Percentiles rank a stretch among this genome's conserved stretches.
These are phyloP conservation scores for Microplitis deprimator DNA, from an alignment of 2,888 invertebrate genomes.

Conservation along the genomic window DNA sequence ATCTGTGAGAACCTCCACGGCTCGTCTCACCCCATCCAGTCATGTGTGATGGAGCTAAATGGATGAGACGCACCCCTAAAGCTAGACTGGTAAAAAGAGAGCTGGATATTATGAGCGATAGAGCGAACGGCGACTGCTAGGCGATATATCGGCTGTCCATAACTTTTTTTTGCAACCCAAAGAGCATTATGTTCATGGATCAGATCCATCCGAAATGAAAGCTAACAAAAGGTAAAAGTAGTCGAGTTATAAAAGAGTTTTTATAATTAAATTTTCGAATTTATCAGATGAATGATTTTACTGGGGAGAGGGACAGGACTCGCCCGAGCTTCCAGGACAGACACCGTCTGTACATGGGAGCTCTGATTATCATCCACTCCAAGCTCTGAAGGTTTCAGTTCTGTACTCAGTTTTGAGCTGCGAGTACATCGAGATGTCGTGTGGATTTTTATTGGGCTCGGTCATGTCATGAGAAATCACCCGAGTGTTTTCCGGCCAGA, in stretches of 20 bases:
- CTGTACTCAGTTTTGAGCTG: too few relatives aligned
- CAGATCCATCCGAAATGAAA: conserved; percentile 45
- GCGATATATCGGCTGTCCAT: conserved; percentile 66
- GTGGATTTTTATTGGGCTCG: too few relatives aligned
- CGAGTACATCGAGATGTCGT: too few relatives aligned
- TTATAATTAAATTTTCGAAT: neutral
- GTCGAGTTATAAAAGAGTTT: conserved; percentile 1
- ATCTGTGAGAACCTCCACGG: conserved; percentile 69
- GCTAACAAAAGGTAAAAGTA: conserved; percentile 49
- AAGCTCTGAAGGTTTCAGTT: too few relatives aligned
- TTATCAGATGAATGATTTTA: neutral
- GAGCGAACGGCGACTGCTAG: neutral
- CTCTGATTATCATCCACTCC: too few relatives aligned
- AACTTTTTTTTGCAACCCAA: conserved; percentile 66
- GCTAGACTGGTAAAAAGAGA: conserved; percentile 25
- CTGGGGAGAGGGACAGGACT: conserved; percentile 40
- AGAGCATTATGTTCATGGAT: conserved; percentile 60
- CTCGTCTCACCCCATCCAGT: conserved; percentile 68
- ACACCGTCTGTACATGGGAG: conserved; percentile 33
- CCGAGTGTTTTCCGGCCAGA: too few relatives aligned
- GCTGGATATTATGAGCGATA: neutral
- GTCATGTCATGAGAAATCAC: too few relatives aligned
- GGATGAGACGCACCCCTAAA: conserved; percentile 70
- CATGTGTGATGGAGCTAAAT: conserved; percentile 72
- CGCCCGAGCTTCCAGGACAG: conserved; percentile 33